Conservation (phyloP, 1,140 invertebrate genomes). For the Zaprionus lachaisei region DNA sequence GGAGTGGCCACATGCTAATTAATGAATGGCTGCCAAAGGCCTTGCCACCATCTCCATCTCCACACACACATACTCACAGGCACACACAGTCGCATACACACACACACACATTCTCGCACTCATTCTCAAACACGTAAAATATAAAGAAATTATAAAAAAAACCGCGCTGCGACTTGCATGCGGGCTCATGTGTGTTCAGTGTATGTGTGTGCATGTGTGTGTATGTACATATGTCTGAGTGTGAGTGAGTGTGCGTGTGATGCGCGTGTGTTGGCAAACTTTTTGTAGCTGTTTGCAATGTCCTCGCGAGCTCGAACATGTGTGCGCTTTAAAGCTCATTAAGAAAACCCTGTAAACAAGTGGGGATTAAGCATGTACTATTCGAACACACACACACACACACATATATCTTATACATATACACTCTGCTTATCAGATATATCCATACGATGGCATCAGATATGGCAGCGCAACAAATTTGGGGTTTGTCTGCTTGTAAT, state of each 20-base stretch:
- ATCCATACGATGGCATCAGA: background rate
- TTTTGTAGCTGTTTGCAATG: conserved; percentile 8
- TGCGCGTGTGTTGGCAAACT: conserved; percentile 16
- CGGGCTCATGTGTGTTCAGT: conserved; percentile 33
- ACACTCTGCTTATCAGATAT: background rate
- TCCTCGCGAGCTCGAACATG: background rate
- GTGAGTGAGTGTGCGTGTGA: conserved; percentile 11
- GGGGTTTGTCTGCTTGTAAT: conserved; percentile 19
- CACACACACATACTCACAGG: background rate
- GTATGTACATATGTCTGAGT: conserved; percentile 10
- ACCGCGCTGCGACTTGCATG: conserved; percentile 63
- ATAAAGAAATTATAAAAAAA: conserved; percentile 45
- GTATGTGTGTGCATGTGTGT: conserved; percentile 15
- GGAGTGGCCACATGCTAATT: conserved; percentile 77
- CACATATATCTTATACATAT: background rate
- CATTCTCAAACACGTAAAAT: conserved; percentile 9
- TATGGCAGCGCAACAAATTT: conserved; percentile 29
- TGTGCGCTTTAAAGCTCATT: conserved; percentile 32
- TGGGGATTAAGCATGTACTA: conserved; percentile 2
- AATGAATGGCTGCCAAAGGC: conserved; percentile 68
- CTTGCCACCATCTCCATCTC: conserved; percentile 26
- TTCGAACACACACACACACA: background rate
- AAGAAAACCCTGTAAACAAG: conserved; percentile 38
- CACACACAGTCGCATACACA: background rate
- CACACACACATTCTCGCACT: background rate